A percentile compares a stretch with the other conserved stretches of the same genome.
These are phyloP conservation scores for Theocolax elegans DNA, from an alignment of 1,140 invertebrate species.

Conservation along the genomic window DNA sequence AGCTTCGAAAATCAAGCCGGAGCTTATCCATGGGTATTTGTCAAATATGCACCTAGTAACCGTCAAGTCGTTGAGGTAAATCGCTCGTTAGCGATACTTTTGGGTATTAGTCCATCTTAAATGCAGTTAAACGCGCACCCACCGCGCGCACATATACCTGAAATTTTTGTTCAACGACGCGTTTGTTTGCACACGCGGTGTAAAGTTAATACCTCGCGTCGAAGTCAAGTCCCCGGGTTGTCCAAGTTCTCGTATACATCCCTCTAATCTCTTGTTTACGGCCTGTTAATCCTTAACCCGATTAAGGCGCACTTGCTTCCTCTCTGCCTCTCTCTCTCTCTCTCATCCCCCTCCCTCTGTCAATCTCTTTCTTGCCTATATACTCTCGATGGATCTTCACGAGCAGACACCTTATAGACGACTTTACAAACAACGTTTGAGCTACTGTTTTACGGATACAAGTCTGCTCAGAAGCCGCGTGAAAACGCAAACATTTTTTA, in stretches of 20 bases:
- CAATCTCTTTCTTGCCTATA: not conserved
- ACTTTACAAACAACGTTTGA: too few species aligned
- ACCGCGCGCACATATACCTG: not conserved
- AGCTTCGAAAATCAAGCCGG: not conserved
- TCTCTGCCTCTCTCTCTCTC: not conserved
- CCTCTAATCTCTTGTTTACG: constrained; percentile 52
- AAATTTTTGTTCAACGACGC: not conserved
- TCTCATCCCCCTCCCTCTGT: not conserved
- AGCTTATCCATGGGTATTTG: not conserved
- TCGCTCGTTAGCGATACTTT: constrained; percentile 17
- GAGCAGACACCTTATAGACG: too few species aligned
- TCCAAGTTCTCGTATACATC: too few species aligned
- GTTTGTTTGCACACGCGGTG: constrained; percentile 38
- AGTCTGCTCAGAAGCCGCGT: too few species aligned
- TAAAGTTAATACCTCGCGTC: constrained; percentile 14
- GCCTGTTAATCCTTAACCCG: constrained; percentile 45
- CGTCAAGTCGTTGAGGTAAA: not conserved
- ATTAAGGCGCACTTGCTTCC: constrained; percentile 42
- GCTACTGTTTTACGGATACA: not conserved
- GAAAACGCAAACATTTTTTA: too few species aligned
- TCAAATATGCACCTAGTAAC: not conserved
- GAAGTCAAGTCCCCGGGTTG: constrained; percentile 29
- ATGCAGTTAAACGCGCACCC: not conserved
- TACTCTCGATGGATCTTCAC: too few species aligned
- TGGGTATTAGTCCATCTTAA: not conserved